Percentiles rank a stretch among this genome's conserved stretches.
Evolutionary conservation across 2,113 vertebrate genomes (phyloP).

Genomic region (Passer montanus): DNA sequence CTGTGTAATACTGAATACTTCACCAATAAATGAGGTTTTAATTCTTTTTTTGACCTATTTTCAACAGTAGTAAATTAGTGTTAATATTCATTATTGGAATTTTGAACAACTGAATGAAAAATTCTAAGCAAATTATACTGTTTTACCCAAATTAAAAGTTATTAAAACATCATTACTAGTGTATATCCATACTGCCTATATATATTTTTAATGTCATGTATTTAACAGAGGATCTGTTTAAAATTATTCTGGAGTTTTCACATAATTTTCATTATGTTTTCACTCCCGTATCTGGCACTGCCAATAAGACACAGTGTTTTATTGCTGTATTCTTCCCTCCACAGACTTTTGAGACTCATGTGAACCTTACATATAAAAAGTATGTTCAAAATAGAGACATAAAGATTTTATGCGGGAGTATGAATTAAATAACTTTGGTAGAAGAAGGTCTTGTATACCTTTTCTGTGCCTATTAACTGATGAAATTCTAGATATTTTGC

Average conservation of each 20-base stretch:
- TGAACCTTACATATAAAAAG: background rate
- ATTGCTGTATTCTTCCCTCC: rapidly evolving
- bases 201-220: background rate
- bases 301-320: background rate
- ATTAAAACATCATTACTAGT: background rate
- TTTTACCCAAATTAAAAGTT: background rate
- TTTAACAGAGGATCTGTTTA: background rate
- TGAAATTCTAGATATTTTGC: background rate
- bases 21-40: background rate
- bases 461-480: background rate
- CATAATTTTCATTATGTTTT: background rate
- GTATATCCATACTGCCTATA: background rate
- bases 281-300: background rate
- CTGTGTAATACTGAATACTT: background rate
- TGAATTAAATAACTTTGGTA: background rate
- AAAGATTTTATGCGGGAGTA: background rate
- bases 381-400: background rate
- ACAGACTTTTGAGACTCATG: background rate
- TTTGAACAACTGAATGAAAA: background rate
- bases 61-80: background rate
- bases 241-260: background rate
- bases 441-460: background rate
- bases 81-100: background rate
- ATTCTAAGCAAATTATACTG: background rate
- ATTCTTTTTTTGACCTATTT: background rate